A percentile compares a stretch with the other conserved stretches of the same genome.
phyloP scores from a whole-genome alignment of 2,113 vertebrate genomes.

The Platysteira castanea region DNA sequence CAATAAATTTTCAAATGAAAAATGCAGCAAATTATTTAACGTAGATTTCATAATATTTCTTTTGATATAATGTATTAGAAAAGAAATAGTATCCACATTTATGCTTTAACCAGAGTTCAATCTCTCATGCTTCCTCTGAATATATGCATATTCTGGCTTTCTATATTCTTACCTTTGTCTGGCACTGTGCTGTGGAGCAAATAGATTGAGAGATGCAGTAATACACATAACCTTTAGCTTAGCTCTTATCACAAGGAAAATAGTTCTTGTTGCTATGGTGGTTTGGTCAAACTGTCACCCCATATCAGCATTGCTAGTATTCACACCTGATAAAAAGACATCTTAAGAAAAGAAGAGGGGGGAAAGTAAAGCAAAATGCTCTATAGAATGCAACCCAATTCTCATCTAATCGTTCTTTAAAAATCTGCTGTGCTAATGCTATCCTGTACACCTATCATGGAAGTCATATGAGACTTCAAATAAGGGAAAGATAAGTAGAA shows the following conservation, averaged over 20 bases:
- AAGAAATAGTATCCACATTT: not conserved
- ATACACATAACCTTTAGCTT: conserved; percentile 50
- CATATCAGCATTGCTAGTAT: conserved; percentile 31
- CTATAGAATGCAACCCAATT: not conserved
- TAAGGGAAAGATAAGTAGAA: not conserved
- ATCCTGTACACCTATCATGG: not conserved
- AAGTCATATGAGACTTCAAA: not conserved
- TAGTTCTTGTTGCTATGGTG: conserved; percentile 34
- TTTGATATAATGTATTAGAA: not conserved
- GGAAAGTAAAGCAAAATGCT: not conserved
- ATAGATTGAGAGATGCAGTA: conserved; percentile 34
- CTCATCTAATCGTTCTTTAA: conserved; percentile 12
- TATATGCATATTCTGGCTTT: not conserved
- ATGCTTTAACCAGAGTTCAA: not conserved
- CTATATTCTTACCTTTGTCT: not conserved
- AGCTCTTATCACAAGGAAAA: conserved; percentile 48
- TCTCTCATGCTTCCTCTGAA: not conserved
- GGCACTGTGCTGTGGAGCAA: not conserved
- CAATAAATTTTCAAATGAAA: not conserved
- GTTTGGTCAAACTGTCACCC: conserved; percentile 45
- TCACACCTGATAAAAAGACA: conserved; percentile 51
- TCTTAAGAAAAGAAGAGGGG: not conserved
- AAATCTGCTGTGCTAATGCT: conserved; percentile 25
- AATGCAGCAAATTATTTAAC: not conserved
- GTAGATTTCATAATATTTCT: not conserved